These are phyloP conservation scores for Sinocyclocheilus anophthalmus DNA, from an alignment of 2,113 vertebrate genomes.

Conservation along the genomic window DNA sequence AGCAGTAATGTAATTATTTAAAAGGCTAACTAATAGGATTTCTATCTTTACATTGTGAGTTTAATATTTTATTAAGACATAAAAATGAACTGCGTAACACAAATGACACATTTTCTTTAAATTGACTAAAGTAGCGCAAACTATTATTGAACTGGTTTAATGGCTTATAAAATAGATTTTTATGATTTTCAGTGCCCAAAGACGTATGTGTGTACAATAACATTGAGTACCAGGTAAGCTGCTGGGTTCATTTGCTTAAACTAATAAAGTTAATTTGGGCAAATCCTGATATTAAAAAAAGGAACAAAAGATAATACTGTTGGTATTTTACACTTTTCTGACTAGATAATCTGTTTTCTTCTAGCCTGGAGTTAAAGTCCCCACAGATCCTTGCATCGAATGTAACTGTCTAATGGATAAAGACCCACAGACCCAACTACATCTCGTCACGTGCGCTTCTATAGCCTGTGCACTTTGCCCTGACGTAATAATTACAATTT, in stretches of 20 bases:
- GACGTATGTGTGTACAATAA: slow-evolving; percentile 72
- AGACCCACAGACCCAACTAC: slow-evolving; percentile 57
- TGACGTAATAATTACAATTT: slow-evolving; percentile 67
- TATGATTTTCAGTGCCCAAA: slow-evolving; percentile 67
- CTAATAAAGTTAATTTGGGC: background rate
- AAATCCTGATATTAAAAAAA: background rate
- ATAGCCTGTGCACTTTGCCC: slow-evolving; percentile 73
- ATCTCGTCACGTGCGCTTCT: slow-evolving; percentile 66
- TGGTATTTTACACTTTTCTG: background rate
- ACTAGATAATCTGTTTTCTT: background rate
- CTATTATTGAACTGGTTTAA: background rate
- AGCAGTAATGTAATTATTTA: background rate
- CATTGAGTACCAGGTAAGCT: slow-evolving; percentile 73
- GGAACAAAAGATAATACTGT: background rate
- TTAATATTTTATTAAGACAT: background rate
- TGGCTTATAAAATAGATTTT: background rate
- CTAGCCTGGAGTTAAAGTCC: slow-evolving; percentile 71
- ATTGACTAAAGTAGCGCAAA: background rate
- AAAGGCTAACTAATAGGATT: background rate
- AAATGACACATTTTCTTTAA: background rate
- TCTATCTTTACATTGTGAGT: background rate
- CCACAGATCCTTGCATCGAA: slow-evolving; percentile 61
- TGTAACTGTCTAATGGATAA: slow-evolving; percentile 75
- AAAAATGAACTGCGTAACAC: background rate
- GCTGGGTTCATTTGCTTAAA: background rate